Percentiles rank a stretch among this genome's conserved stretches.
Conservation (phyloP, 2,113 vertebrate genomes). For the Cyanoramphus novaezelandiae region DNA sequence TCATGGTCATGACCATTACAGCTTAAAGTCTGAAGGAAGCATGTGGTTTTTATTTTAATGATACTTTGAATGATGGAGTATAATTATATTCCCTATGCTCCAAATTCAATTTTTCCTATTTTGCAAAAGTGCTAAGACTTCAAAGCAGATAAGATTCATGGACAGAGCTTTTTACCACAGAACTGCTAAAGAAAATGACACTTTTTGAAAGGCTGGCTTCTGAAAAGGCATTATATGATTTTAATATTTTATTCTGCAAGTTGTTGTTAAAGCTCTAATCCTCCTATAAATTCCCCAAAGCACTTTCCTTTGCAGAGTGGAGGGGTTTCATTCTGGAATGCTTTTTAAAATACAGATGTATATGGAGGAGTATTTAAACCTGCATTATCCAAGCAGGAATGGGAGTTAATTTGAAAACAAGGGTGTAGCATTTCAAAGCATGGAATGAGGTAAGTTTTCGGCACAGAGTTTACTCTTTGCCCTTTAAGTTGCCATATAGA, state of each 20-base stretch:
- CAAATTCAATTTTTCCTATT: not conserved
- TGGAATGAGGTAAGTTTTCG: not conserved
- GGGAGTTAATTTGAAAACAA: slow-evolving; percentile 19
- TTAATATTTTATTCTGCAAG: not conserved
- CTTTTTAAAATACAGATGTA: not conserved
- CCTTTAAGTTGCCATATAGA: not conserved
- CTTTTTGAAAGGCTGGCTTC: not conserved
- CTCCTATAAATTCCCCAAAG: slow-evolving; percentile 14
- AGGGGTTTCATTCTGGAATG: not conserved
- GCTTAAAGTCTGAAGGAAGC: not conserved
- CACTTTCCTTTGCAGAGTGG: not conserved
- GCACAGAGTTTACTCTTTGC: not conserved
- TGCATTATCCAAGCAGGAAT: not conserved
- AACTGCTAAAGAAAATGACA: not conserved
- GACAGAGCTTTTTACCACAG: not conserved
- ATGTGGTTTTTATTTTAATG: not conserved
- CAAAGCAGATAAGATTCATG: slow-evolving; percentile 16
- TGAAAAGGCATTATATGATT: not conserved
- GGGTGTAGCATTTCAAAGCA: slow-evolving; percentile 15
- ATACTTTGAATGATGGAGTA: not conserved
- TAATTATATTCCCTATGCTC: slow-evolving; percentile 15
- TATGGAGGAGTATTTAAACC: not conserved
- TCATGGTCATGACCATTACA: not conserved
- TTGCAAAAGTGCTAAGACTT: slow-evolving; percentile 20
- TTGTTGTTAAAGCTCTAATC: slow-evolving; percentile 17